Conservation (phyloP, 1,140 invertebrate species). For the Cecropterus lyciades region DNA sequence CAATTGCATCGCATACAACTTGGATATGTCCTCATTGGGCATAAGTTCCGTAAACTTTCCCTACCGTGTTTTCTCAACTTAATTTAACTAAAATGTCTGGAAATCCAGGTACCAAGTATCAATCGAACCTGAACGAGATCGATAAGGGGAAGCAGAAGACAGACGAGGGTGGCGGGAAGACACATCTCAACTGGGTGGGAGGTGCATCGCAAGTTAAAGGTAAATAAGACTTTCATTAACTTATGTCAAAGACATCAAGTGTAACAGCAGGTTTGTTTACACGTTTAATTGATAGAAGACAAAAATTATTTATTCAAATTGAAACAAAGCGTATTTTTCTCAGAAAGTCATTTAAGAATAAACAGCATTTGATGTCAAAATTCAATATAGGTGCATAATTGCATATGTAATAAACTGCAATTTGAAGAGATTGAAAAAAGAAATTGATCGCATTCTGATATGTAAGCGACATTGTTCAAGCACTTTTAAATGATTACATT, state of each 20-base stretch:
- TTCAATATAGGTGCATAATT: too few relatives aligned
- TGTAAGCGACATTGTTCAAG: too few relatives aligned
- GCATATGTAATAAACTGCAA: too few relatives aligned
- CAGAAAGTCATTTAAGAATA: too few relatives aligned
- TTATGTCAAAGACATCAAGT: conserved; percentile 4
- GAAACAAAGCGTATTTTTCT: too few relatives aligned
- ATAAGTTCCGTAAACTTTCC: conserved; percentile 13
- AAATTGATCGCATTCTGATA: too few relatives aligned
- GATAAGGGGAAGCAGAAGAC: conserved; percentile 79
- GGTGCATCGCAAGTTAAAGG: conserved; percentile 76
- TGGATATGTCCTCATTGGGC: conserved; percentile 9
- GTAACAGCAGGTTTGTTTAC: not conserved
- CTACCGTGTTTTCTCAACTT: conserved; percentile 29
- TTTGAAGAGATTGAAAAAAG: too few relatives aligned
- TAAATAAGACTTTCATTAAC: conserved; percentile 46
- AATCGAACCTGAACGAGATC: conserved; percentile 79
- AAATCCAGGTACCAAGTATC: conserved; percentile 73
- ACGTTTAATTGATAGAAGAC: too few relatives aligned
- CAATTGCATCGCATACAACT: not conserved
- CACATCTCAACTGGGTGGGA: conserved; percentile 77
- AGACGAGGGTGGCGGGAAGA: conserved; percentile 78
- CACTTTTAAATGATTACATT: too few relatives aligned
- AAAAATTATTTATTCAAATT: too few relatives aligned
- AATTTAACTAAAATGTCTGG: conserved; percentile 27
- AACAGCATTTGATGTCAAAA: too few relatives aligned